A percentile compares a stretch with the other conserved stretches of the same genome.
These are phyloP conservation scores for Pachypeltis micranthus DNA, from an alignment of 1,140 invertebrate genomes.

Conservation along the genomic window DNA sequence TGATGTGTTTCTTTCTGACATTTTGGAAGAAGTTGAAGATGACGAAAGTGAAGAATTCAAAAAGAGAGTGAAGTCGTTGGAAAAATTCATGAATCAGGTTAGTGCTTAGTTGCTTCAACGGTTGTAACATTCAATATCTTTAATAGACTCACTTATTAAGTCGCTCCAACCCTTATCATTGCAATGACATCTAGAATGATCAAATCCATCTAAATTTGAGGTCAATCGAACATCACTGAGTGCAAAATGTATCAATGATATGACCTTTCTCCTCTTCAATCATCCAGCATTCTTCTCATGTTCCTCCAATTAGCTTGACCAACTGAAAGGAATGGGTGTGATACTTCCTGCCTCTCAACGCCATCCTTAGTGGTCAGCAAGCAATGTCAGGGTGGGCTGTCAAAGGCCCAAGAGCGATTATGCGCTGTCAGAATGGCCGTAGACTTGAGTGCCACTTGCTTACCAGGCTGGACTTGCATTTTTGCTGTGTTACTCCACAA, in stretches of 20 bases:
- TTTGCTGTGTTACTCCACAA: too few relatives aligned
- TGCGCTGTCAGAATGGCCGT: too few relatives aligned
- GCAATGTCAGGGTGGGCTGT: too few relatives aligned
- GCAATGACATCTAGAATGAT: neutral
- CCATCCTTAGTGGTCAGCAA: too few relatives aligned
- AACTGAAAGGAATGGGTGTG: too few relatives aligned
- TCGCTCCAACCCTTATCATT: neutral
- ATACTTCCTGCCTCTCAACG: too few relatives aligned
- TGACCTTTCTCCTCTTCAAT: neutral
- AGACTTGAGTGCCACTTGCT: too few relatives aligned
- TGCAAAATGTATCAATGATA: neutral
- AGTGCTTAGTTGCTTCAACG: neutral
- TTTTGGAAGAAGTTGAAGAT: neutral
- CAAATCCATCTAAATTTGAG: neutral
- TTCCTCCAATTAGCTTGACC: too few relatives aligned
- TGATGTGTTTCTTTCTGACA: neutral
- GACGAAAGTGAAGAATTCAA: neutral
- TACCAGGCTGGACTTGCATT: too few relatives aligned
- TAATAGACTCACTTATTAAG: too few relatives aligned
- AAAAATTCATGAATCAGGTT: neutral
- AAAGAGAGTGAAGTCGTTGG: neutral
- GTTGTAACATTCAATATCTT: neutral
- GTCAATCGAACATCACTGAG: neutral
- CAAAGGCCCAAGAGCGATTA: too few relatives aligned
- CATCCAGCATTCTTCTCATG: neutral